Conservation (phyloP, 2,113 vertebrate genomes). For the Brachyistius frenatus region DNA sequence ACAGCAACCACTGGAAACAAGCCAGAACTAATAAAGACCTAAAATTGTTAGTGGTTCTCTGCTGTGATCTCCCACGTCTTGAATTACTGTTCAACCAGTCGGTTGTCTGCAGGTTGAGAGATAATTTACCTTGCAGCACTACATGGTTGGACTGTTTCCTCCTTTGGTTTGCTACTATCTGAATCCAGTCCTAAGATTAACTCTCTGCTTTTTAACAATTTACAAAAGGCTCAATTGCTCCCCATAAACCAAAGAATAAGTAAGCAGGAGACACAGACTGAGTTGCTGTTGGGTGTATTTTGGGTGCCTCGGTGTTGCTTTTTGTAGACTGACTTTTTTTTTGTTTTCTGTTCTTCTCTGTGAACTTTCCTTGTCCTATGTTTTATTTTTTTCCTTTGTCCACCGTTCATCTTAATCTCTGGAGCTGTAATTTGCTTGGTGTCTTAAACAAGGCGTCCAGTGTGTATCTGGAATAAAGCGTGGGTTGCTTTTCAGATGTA, state of each 20-base stretch:
- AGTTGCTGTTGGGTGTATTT: constrained; percentile 34
- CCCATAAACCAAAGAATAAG: constrained; percentile 38
- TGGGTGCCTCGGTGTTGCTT: constrained; percentile 23
- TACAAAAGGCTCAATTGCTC: constrained; percentile 55
- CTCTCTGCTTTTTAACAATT: constrained; percentile 41
- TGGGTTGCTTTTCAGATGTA: constrained; percentile 66
- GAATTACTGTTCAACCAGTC: neutral
- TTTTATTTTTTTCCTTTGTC: constrained; percentile 40
- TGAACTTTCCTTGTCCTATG: constrained; percentile 30
- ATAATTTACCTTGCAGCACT: constrained; percentile 7
- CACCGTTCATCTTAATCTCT: constrained; percentile 58
- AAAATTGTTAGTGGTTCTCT: neutral
- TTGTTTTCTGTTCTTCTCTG: constrained; percentile 50
- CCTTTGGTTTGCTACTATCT: neutral
- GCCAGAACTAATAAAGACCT: constrained; percentile 23
- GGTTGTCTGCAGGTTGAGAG: neutral
- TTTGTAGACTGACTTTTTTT: constrained; percentile 20
- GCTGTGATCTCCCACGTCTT: neutral
- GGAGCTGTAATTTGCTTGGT: constrained; percentile 52
- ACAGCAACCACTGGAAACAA: neutral
- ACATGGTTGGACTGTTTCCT: neutral
- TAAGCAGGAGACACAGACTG: constrained; percentile 37
- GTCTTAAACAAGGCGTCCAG: constrained; percentile 71
- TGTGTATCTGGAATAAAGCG: constrained; percentile 70
- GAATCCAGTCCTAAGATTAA: constrained; percentile 32